phyloP scores from a whole-genome alignment of 2,113 vertebrate genomes.

The Emydura subglobosa region DNA sequence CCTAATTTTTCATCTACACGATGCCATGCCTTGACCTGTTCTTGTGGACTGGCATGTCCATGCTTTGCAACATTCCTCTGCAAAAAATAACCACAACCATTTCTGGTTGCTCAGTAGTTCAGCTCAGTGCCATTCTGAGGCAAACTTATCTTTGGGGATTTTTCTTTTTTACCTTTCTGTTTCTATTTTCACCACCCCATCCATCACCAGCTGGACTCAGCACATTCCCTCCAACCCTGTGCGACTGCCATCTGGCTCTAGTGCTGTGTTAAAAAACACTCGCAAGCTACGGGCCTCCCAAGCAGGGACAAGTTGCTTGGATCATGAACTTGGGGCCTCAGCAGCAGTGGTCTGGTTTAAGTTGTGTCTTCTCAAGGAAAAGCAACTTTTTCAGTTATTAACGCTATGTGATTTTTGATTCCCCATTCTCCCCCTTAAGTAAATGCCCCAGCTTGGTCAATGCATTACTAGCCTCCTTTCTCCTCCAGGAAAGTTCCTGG shows the following conservation, averaged over 20 bases:
- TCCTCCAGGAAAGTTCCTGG: background rate
- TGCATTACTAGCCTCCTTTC: background rate
- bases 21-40: background rate
- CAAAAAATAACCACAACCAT: background rate
- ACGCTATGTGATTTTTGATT: background rate
- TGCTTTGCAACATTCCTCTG: background rate
- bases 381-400: background rate
- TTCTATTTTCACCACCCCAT: background rate
- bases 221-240: background rate
- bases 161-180: background rate
- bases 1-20: background rate
- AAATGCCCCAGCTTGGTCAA: background rate
- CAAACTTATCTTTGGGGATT: background rate
- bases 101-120: background rate
- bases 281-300: background rate
- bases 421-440: background rate
- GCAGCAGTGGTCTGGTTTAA: background rate
- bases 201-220: background rate
- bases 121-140: background rate
- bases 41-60: background rate
- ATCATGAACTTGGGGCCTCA: background rate
- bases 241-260: constrained; percentile 25
- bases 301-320: background rate
- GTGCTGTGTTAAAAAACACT: background rate
- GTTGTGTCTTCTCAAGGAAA: background rate